Conservation (phyloP, 2,888 invertebrate species). For the Synergus japonicus region DNA sequence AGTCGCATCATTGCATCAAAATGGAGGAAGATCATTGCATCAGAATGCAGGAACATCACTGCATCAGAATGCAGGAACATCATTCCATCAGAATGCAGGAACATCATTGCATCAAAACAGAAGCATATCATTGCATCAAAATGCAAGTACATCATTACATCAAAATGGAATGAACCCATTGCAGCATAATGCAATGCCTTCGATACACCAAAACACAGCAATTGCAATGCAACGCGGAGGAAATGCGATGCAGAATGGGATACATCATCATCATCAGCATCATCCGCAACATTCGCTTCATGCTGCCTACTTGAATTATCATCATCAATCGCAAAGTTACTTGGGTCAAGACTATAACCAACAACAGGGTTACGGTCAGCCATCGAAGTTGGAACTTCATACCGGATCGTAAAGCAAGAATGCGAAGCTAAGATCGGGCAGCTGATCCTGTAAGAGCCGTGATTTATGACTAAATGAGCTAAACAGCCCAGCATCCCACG, state of each 20-base stretch:
- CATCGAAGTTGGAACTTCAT: slow-evolving; percentile 62
- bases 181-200: neutral
- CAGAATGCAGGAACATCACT: neutral
- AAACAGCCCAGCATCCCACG: slow-evolving; percentile 66
- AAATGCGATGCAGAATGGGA: slow-evolving; percentile 35
- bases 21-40: neutral
- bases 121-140: neutral
- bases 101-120: slow-evolving; percentile 38
- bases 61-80: neutral
- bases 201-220: slow-evolving; percentile 36
- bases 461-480: slow-evolving; percentile 69
- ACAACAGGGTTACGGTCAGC: slow-evolving; percentile 57
- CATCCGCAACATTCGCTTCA: slow-evolving; percentile 58
- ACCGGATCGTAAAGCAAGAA: slow-evolving; percentile 63
- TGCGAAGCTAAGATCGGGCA: slow-evolving; percentile 63
- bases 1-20: neutral
- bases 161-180: slow-evolving; percentile 22
- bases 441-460: slow-evolving; percentile 70
- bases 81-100: slow-evolving; percentile 31
- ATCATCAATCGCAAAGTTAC: slow-evolving; percentile 59
- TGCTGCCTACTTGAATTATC: slow-evolving; percentile 58
- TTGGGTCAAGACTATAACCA: slow-evolving; percentile 52
- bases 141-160: neutral
- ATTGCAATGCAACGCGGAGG: neutral
- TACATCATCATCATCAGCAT: slow-evolving; percentile 53